Percentiles rank a stretch among this genome's conserved stretches.
Conservation (phyloP, 2,888 invertebrate species). For the Cylloceria caligata region DNA sequence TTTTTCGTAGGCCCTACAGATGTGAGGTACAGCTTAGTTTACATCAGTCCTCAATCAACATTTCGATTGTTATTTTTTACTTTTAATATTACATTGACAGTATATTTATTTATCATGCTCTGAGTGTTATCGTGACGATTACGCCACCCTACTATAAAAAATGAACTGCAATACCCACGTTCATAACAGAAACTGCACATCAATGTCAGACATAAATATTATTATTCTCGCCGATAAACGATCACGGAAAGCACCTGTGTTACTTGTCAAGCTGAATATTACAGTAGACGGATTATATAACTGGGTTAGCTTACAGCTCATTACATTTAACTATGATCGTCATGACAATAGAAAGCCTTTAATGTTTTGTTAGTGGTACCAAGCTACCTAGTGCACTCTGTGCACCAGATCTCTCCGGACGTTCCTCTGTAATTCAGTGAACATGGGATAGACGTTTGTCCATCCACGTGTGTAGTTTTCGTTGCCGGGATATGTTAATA, state of each 20-base stretch:
- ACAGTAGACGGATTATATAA: not conserved
- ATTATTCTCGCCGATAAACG: slow-evolving; percentile 14
- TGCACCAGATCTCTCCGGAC: not conserved
- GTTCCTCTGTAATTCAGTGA: not conserved
- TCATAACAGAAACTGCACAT: slow-evolving; percentile 5
- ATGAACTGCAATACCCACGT: not conserved
- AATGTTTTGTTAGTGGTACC: slow-evolving; percentile 6
- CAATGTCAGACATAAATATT: slow-evolving; percentile 3
- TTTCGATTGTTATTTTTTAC: not conserved
- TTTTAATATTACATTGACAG: not conserved
- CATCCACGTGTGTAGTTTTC: not conserved
- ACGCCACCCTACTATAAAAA: not conserved
- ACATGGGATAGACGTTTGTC: not conserved
- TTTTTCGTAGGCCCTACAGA: not conserved
- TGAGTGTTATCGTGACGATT: not conserved
- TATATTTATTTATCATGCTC: not conserved
- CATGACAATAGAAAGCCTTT: not conserved
- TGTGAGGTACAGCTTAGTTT: not conserved
- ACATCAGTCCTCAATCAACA: too few species aligned
- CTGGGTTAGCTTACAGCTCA: slow-evolving; percentile 8
- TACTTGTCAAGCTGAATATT: not conserved
- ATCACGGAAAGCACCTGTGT: not conserved
- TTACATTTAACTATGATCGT: not conserved
- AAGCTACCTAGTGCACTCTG: not conserved
- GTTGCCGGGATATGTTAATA: not conserved